Percentiles rank a stretch among this genome's conserved stretches.
Evolutionary conservation across 1,140 invertebrate genomes (phyloP).

Genomic region (Drosophila azteca): DNA sequence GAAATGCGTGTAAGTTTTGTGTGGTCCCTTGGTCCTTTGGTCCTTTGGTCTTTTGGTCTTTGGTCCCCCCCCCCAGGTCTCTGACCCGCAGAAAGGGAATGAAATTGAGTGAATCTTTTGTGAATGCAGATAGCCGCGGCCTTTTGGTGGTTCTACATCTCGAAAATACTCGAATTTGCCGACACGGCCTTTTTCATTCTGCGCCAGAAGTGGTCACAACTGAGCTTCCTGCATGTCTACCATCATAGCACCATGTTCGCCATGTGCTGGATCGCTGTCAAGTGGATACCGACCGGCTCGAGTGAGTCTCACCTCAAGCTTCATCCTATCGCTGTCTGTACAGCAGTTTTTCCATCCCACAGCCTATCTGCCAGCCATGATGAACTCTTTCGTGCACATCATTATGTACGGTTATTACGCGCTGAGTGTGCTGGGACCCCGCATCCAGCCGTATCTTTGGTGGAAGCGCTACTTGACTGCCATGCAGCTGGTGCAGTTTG

Average conservation of each 20-base stretch:
- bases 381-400: constrained; percentile 96
- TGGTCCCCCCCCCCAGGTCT: neutral
- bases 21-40: neutral
- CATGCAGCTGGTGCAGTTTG: constrained; percentile 86
- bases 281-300: constrained; percentile 97
- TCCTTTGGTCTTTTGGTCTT: too few species aligned
- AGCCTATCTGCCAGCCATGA: constrained; percentile 94
- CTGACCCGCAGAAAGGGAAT: constrained; percentile 17
- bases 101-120: constrained; percentile 17
- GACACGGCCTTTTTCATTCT: constrained; percentile 97
- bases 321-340: neutral
- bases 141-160: constrained; percentile 98
- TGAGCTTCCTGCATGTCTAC: constrained; percentile 95
- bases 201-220: constrained; percentile 93
- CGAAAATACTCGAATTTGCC: constrained; percentile 96
- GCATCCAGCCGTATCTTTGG: constrained; percentile 92
- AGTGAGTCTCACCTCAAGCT: constrained; percentile 86
- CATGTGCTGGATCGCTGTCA: constrained; percentile 97
- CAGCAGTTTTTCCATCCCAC: constrained; percentile 65
- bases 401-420: constrained; percentile 97
- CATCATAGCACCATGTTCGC: constrained; percentile 96
- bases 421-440: constrained; percentile 91
- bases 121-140: constrained; percentile 92
- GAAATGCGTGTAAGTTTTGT: constrained; percentile 88
- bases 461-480: constrained; percentile 98